phyloP scores from a whole-genome alignment of 2,113 vertebrate genomes.

The Meriones unguiculatus region DNA sequence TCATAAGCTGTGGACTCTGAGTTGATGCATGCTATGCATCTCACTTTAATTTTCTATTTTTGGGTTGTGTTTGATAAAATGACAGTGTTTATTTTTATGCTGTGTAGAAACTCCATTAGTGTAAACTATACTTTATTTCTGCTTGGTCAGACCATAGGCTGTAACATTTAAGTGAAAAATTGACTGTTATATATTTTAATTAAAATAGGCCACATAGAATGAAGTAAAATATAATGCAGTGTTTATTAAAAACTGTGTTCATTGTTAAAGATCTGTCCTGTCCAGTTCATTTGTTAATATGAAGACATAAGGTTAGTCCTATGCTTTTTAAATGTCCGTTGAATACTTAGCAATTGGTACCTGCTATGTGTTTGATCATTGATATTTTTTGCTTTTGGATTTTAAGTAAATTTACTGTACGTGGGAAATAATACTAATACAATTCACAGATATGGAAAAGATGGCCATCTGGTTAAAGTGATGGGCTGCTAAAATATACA shows the following conservation, averaged over 20 bases:
- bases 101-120: constrained; percentile 33
- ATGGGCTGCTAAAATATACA: background rate
- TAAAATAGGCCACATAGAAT: background rate
- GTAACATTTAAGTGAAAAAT: constrained; percentile 40
- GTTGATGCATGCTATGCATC: background rate
- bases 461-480: background rate
- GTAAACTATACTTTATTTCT: background rate
- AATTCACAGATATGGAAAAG: background rate
- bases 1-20: background rate
- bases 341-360: background rate
- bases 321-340: background rate
- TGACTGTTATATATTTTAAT: constrained; percentile 29
- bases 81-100: constrained; percentile 18
- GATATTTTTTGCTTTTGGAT: constrained; percentile 18
- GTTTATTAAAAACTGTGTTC: background rate
- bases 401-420: constrained; percentile 30
- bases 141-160: background rate
- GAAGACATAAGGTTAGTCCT: background rate
- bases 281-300: background rate
- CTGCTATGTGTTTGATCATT: constrained; percentile 15
- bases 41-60: constrained; percentile 5
- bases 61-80: constrained; percentile 14
- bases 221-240: background rate
- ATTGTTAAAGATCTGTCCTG: background rate
- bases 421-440: background rate